These are phyloP conservation scores for Plestiodon gilberti DNA, from an alignment of 2,113 vertebrate genomes.

Conservation along the genomic window DNA sequence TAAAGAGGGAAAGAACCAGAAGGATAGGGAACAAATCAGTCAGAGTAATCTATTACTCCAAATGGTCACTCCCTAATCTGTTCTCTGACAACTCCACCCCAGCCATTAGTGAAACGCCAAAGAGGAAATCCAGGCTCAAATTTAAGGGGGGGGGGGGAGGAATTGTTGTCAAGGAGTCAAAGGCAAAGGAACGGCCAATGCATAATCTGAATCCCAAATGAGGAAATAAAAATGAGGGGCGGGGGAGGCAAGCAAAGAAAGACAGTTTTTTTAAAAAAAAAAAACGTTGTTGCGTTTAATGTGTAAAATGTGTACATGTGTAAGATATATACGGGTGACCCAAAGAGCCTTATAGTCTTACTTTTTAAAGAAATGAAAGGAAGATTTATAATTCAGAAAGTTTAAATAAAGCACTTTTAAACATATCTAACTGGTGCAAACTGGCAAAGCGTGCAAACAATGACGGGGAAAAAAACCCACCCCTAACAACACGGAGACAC, in stretches of 20 bases:
- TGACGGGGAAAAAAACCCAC: accelerated
- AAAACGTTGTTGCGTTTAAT: neutral
- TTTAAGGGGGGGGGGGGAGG: neutral
- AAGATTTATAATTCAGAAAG: neutral
- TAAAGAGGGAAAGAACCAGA: too few species aligned
- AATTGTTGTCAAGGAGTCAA: neutral
- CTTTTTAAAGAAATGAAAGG: neutral
- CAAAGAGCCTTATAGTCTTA: neutral
- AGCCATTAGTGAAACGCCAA: slow-evolving; percentile 35
- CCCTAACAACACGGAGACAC: neutral
- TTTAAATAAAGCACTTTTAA: too few species aligned
- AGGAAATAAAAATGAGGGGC: neutral
- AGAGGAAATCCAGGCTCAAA: neutral
- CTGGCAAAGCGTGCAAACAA: neutral
- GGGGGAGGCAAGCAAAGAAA: too few species aligned
- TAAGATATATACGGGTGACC: too few species aligned
- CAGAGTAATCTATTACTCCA: neutral
- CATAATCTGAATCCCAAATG: slow-evolving; percentile 8
- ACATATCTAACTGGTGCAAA: neutral
- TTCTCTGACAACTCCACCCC: slow-evolving; percentile 38
- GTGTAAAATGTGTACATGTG: too few species aligned
- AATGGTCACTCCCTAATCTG: slow-evolving; percentile 16
- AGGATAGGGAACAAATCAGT: too few species aligned
- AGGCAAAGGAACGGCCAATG: neutral
- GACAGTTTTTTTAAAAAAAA: neutral